A percentile compares a stretch with the other conserved stretches of the same genome.
phyloP scores from a whole-genome alignment of 2,113 vertebrate species.

The Pleuronectes platessa region DNA sequence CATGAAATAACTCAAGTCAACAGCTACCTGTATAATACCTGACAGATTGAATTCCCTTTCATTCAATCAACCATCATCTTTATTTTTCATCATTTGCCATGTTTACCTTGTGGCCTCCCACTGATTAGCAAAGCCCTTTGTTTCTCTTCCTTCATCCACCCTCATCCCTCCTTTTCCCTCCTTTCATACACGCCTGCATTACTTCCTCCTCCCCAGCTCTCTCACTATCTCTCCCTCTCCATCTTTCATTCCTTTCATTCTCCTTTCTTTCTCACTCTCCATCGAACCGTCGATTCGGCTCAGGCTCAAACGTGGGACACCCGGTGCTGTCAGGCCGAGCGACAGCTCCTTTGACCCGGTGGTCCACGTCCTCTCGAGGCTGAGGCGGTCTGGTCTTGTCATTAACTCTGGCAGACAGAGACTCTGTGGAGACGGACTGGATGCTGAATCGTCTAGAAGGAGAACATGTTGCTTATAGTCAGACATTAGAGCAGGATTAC shows the following conservation, averaged over 20 bases:
- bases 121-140: neutral
- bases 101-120: constrained; percentile 13
- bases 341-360: constrained; percentile 82
- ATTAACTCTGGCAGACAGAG: constrained; percentile 62
- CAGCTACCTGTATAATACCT: neutral
- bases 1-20: no score
- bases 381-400: constrained; percentile 67
- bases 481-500: constrained; percentile 11
- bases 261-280: constrained; percentile 32
- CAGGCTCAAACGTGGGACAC: constrained; percentile 87
- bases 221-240: constrained; percentile 23
- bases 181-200: neutral
- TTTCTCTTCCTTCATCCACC: neutral
- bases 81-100: neutral
- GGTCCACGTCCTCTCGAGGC: constrained; percentile 70
- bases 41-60: neutral
- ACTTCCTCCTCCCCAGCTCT: neutral
- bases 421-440: constrained; percentile 38
- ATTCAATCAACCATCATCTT: neutral
- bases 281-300: constrained; percentile 80
- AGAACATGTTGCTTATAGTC: constrained; percentile 7
- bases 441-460: constrained; percentile 9
- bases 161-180: constrained; percentile 2
- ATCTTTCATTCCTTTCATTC: constrained; percentile 38
- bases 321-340: constrained; percentile 82